Evolutionary conservation across 2,888 invertebrate species (phyloP), one percentile per base, ranked within the genome.

Genomic region (Prosopocoilus inquinatus): DNA sequence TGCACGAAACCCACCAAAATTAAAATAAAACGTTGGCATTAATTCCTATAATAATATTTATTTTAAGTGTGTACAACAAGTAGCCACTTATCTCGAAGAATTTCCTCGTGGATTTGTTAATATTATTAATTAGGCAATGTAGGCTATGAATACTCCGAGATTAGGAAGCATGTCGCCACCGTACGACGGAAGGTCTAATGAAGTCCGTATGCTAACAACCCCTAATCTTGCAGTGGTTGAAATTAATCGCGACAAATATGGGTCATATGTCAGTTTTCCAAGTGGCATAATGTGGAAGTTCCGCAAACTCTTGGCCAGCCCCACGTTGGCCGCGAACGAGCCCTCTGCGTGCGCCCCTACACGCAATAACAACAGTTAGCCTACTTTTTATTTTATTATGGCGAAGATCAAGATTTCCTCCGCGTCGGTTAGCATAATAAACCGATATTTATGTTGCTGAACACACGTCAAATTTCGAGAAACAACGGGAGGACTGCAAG

Each of bases 71-170:
- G 20, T 28, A 28, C 20, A 28, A 28, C 20, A 28, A 28, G 20
- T 28, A 28, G 20, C 20, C 20, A 28, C 20, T 28, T 28, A 28
- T 28, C 20, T 28, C 2, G 7, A 28, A 28, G 4, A 28, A 28
- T 28, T 28, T 28, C 20, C 20, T 28, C 7, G 20, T 7, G 20
- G 20, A 46, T 47, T 44, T 33, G 55, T 55, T 55, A 55, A 55
- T 55, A 50, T 50, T 55, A 55, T 50, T 55, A 55, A 55, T 55
- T 39, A 55, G 55, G 55, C 39, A 46, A 16, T 44, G 16, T 33
- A 16, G 13, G 11, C 16, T 41, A 32, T 34, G 53, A 41, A 33
- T 33, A 50, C 43, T 15, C 34, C 41, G 47, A 13, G 39, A 38
- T 33, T 32, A 20, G 34, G 11, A 9, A 20, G 39, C 12, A 41